Percentiles rank a stretch among this genome's conserved stretches.
Evolutionary conservation across 2,113 vertebrate genomes (phyloP).

Genomic region (Alosa alosa): DNA sequence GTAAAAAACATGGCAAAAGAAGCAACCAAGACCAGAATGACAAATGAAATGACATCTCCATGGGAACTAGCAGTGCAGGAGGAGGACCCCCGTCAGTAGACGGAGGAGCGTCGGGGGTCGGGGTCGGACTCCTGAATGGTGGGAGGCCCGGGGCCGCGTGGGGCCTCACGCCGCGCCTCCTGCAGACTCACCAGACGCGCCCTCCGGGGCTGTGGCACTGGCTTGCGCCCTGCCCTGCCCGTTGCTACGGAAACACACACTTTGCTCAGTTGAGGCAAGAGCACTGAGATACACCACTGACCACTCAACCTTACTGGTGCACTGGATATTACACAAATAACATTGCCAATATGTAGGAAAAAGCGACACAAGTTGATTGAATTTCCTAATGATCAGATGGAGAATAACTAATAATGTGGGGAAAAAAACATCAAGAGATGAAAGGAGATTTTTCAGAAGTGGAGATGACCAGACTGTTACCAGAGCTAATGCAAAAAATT

Average conservation of each 20-base stretch:
- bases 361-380: not conserved
- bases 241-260: conserved; percentile 55
- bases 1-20: not conserved
- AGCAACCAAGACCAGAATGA: not conserved
- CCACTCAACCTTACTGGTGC: not conserved
- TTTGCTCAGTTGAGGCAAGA: not conserved
- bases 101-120: conserved; percentile 40
- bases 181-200: conserved; percentile 53
- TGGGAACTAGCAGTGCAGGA: not conserved
- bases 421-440: not conserved
- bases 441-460: not conserved
- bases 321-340: not conserved
- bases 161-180: conserved; percentile 44
- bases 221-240: conserved; percentile 40
- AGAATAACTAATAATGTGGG: not conserved
- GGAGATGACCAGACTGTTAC: not conserved
- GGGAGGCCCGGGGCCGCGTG: not conserved
- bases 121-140: conserved; percentile 10
- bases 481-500: not conserved
- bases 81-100: conserved; percentile 31
- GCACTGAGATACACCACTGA: not conserved
- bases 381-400: not conserved
- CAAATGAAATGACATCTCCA: not conserved
- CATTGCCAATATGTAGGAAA: not conserved
- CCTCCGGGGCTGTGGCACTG: conserved; percentile 35